Evolutionary conservation across 2,113 vertebrate genomes (phyloP), one percentile per base, ranked within the genome.

Genomic region (Hyperoodon ampullatus): DNA sequence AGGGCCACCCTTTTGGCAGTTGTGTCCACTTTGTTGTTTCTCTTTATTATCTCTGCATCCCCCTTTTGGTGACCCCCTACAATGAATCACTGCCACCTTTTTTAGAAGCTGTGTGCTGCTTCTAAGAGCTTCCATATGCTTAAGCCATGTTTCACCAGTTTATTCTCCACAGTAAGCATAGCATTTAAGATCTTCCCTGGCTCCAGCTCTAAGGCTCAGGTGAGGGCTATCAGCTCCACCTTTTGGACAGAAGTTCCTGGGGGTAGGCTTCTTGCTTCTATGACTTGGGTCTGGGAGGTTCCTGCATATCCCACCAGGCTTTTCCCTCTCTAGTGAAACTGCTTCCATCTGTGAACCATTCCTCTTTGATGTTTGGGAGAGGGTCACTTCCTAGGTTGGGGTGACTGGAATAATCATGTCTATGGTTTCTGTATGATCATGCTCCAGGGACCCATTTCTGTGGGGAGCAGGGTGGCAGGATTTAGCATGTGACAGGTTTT

Each of bases 121-220:
- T 80, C 33, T 55, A 80, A 55, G 75, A 55, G 75, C 33, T 80
- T 80, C 50, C 35, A 5, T 78, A 24, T 0, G 3, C n/a, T 53
- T 53, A n/a, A n/a, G 30, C 50, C 50, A 55, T n/a, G 63, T 65
- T 30, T 30, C 30, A 66, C 6, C 30, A 26, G 53, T 39, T 58
- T 80, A 80, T 39, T 39, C 53, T 39, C 77, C 33, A 35, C 75
- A 35, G 21, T 35, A 80, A 80, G n/a, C 77, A 58, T 16, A 80
- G 8, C 53, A 58, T 65, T 65, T 65, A 65, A 65, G 63, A 30
- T 65, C 63, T 65, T 13, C 28, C 63, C 63, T 65, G 28, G 12
- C 12, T 0, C 13, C 14, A 6, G 63, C 63, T 65, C 28, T 80
- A 35, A 80, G 0, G 0, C 53, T 26, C 77, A 58, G 8, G n/a